These are phyloP conservation scores for Stegodyphus dumicola DNA, from an alignment of 1,140 invertebrate genomes.

Conservation along the genomic window DNA sequence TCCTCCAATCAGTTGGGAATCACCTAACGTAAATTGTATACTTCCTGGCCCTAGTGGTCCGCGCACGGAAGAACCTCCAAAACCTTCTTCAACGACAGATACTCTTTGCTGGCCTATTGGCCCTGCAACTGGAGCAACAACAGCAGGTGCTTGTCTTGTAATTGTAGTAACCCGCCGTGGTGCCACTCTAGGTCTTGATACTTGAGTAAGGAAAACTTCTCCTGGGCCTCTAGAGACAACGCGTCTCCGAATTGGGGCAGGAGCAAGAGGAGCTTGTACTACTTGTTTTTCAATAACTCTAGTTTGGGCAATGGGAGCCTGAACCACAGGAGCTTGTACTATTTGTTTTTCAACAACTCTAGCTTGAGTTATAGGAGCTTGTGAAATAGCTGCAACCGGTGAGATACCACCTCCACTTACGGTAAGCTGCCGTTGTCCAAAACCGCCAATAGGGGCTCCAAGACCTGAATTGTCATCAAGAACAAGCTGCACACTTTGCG, in stretches of 20 bases:
- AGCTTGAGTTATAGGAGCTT: conserved; percentile 8
- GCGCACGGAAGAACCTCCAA: not conserved
- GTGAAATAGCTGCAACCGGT: not conserved
- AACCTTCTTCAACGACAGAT: not conserved
- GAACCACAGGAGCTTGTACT: conserved; percentile 6
- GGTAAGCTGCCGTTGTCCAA: conserved; percentile 29
- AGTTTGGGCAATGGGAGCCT: not conserved
- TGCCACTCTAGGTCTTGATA: conserved; percentile 7
- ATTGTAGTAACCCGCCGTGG: not conserved
- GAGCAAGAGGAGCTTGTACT: not conserved
- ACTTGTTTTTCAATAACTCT: not conserved
- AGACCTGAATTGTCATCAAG: conserved; percentile 6
- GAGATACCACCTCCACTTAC: not conserved
- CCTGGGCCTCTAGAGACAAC: not conserved
- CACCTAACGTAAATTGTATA: conserved; percentile 33
- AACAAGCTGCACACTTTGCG: not conserved
- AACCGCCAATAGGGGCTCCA: conserved; percentile 42
- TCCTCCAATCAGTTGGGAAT: conserved; percentile 23
- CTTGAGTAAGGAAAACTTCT: conserved; percentile 25
- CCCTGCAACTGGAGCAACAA: not conserved
- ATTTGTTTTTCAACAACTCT: not conserved
- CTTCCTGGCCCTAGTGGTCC: conserved; percentile 13
- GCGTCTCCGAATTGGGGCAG: conserved; percentile 14
- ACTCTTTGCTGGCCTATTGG: conserved; percentile 16
- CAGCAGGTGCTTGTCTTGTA: not conserved